These are phyloP conservation scores for Stomorhina lunata DNA, from an alignment of 2,888 invertebrate species.

Conservation along the genomic window DNA sequence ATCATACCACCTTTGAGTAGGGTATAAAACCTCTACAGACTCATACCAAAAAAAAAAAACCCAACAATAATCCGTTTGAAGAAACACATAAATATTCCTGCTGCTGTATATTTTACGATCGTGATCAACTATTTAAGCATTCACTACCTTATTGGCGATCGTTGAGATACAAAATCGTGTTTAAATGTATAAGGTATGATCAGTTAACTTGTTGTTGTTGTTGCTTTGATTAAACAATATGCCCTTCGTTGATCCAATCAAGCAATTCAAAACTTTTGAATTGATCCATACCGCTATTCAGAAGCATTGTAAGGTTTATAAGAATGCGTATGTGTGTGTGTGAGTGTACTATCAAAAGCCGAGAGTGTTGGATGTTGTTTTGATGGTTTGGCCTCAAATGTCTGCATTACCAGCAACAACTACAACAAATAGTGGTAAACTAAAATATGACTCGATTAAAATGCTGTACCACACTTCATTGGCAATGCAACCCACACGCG, in stretches of 20 bases:
- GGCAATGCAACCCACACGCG: constrained; percentile 57
- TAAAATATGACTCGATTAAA: constrained; percentile 61
- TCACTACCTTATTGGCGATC: constrained; percentile 36
- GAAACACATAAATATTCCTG: constrained; percentile 21
- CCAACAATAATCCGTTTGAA: background rate
- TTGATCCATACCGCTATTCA: constrained; percentile 44
- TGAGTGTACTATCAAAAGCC: background rate
- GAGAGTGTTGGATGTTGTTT: constrained; percentile 54
- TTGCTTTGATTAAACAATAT: constrained; percentile 26
- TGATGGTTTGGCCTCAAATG: constrained; percentile 61
- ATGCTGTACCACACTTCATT: constrained; percentile 62
- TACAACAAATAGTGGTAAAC: background rate
- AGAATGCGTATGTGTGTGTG: background rate
- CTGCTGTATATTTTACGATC: constrained; percentile 5
- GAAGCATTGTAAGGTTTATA: background rate
- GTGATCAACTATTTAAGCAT: constrained; percentile 11
- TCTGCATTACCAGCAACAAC: constrained; percentile 47
- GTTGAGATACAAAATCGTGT: constrained; percentile 49
- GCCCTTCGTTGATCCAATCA: constrained; percentile 52
- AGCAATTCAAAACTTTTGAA: constrained; percentile 47
- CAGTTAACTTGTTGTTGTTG: constrained; percentile 12
- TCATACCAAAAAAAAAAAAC: background rate
- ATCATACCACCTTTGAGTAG: no score
- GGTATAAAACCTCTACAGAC: background rate
- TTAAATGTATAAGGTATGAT: constrained; percentile 21